Conservation (phyloP, 2,797 vertebrate genomes). For the Luscinia luscinia region DNA sequence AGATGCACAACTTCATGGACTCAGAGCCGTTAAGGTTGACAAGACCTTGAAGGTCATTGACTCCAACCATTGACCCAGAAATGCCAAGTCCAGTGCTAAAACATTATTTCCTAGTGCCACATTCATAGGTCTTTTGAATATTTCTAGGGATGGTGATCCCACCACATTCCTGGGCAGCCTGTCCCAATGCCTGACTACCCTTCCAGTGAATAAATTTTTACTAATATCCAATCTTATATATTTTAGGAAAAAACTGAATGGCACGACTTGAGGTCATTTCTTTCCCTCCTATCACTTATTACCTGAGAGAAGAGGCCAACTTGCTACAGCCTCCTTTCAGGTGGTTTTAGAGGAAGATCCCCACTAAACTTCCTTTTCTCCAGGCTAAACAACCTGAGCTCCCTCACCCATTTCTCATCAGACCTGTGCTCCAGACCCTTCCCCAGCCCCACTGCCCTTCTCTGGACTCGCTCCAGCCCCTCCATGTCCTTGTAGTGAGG, state of each 20-base stretch:
- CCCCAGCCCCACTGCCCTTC: rapidly evolving
- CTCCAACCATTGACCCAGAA: not conserved
- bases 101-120: not conserved
- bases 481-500: not conserved
- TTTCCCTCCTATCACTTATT: not conserved
- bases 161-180: not conserved
- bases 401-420: not conserved
- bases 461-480: rapidly evolving
- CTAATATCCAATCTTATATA: not conserved
- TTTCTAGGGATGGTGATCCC: not conserved
- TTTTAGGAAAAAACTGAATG: not conserved
- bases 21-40: rapidly evolving
- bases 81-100: not conserved
- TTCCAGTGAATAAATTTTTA: not conserved
- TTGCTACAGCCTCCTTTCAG: not conserved
- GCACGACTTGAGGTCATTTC: not conserved
- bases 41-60: not conserved
- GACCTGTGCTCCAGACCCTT: not conserved
- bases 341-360: not conserved
- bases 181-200: not conserved
- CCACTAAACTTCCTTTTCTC: not conserved
- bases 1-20: not conserved
- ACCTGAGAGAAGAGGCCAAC: not conserved
- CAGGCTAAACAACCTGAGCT: not conserved
- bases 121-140: not conserved